These are phyloP conservation scores for Propithecus coquereli DNA, from an alignment of 2,113 vertebrate genomes.

Conservation along the genomic window DNA sequence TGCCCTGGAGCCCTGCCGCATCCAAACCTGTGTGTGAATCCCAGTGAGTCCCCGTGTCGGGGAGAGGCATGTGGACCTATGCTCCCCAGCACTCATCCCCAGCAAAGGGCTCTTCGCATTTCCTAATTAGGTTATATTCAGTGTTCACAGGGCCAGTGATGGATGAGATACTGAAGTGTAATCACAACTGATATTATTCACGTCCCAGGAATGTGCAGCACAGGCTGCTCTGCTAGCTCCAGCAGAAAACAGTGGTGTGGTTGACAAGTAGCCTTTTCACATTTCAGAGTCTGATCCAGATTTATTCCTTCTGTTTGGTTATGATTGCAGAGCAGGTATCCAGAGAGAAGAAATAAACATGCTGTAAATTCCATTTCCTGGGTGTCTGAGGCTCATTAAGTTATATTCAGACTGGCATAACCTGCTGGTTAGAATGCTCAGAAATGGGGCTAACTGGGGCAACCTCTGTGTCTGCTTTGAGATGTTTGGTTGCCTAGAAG, in stretches of 20 bases:
- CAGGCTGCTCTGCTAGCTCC: conserved; percentile 77
- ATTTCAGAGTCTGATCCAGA: background rate
- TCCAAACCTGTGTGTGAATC: background rate
- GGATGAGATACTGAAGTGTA: conserved; percentile 83
- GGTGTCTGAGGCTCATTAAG: background rate
- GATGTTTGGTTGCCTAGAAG: conserved; percentile 36
- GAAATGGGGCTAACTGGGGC: background rate
- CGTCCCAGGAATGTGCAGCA: conserved; percentile 85
- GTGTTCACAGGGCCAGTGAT: conserved; percentile 80
- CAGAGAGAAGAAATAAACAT: background rate
- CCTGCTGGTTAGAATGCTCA: background rate
- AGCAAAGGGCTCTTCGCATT: conserved; percentile 72
- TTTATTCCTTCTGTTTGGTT: conserved; percentile 15
- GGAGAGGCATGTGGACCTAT: background rate
- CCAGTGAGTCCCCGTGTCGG: background rate
- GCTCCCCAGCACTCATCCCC: background rate
- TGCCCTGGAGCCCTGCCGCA: background rate
- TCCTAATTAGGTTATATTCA: conserved; percentile 89
- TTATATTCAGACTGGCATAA: background rate
- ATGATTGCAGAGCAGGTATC: conserved; percentile 13
- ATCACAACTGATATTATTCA: conserved; percentile 88
- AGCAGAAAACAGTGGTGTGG: conserved; percentile 80
- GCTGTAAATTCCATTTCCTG: background rate
- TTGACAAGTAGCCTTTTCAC: conserved; percentile 66
- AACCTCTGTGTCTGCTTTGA: background rate